Percentiles rank a stretch among this genome's conserved stretches.
phyloP scores from a whole-genome alignment of 2,888 invertebrate genomes.

The Mythimna ferrago region DNA sequence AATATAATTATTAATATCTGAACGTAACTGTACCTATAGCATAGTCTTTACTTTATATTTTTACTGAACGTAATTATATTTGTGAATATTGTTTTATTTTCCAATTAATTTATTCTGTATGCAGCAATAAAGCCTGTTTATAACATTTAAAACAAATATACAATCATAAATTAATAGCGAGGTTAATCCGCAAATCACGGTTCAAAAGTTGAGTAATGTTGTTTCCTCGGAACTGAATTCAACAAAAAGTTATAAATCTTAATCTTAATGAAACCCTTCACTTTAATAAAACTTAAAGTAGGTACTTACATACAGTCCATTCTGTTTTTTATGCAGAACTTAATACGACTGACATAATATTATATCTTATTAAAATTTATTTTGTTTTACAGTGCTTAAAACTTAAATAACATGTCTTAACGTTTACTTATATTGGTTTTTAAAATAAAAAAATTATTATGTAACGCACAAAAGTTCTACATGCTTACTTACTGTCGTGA shows the following conservation, averaged over 20 bases:
- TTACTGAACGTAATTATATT: conserved; percentile 67
- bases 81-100: conserved; percentile 78
- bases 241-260: conserved; percentile 5
- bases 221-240: not conserved
- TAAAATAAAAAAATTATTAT: conserved; percentile 46
- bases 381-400: conserved; percentile 28
- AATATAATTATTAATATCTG: conserved; percentile 72
- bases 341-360: conserved; percentile 35
- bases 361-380: conserved; percentile 1
- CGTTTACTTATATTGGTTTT: conserved; percentile 25
- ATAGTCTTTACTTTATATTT: conserved; percentile 76
- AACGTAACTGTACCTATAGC: conserved; percentile 76
- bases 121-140: conserved; percentile 7
- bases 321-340: conserved; percentile 17
- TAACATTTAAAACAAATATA: not conserved
- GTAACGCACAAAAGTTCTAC: conserved; percentile 72
- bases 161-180: not conserved
- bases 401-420: conserved; percentile 6
- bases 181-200: not conserved
- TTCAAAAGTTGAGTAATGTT: not conserved
- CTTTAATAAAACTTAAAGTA: conserved; percentile 1
- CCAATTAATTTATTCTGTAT: conserved; percentile 61
- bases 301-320: conserved; percentile 20
- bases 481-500: conserved; percentile 59
- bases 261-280: conserved; percentile 5